Base-by-base conservation (phyloP, 2,888 invertebrate genomes). In the Mechanitis messenoides region DNA sequence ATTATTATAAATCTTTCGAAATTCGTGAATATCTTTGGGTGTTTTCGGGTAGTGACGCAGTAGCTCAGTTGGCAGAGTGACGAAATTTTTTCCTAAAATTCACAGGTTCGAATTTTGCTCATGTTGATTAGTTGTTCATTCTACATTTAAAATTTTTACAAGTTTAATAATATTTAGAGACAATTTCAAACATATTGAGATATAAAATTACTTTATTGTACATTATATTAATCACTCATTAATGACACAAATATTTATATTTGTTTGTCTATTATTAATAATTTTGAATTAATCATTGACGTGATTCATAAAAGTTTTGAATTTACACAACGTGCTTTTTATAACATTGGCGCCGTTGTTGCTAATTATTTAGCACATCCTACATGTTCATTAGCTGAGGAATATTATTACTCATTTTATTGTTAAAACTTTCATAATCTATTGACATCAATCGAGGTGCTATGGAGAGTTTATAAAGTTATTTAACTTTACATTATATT, bases 341-440 rank as follows among this genome's bases (percentile, higher is more conserved):
- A 11, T 54, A 12, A 33, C 74, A 85, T 85, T 85, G 85, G 83
- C 81, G 71, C 68, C 68, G 70, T 81, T 79, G 78, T 81, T 80
- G 76, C 73, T 77, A 80, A 84, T 85, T 83, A 81, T 80, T 85
- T 81, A 77, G 78, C 77, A 77, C 78, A 72, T 73, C 20, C 20
- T 20, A 20, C 20, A 20, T 20, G 20, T 71, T 74, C 70, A 70
- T 71, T 67, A 66, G 65, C 65, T 70, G 72, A 71, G 69, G 71
- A 69, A 68, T 70, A 60, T 63, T 66, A 67, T 70, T 65, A 67
- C 63, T 60, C 47, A 33, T 55, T 62, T 63, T 60, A 65, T 61
- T 63, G 59, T 58, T 58, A 54, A 28, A 31, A 50, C 31, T 50
- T 50, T 50, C 50, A 9, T 28, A 50, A 28, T n/a, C 4, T 7